Evolutionary conservation across 2,888 invertebrate species (phyloP), one percentile per base, ranked within the genome.

Genomic region (Standfussiana lucernea): DNA sequence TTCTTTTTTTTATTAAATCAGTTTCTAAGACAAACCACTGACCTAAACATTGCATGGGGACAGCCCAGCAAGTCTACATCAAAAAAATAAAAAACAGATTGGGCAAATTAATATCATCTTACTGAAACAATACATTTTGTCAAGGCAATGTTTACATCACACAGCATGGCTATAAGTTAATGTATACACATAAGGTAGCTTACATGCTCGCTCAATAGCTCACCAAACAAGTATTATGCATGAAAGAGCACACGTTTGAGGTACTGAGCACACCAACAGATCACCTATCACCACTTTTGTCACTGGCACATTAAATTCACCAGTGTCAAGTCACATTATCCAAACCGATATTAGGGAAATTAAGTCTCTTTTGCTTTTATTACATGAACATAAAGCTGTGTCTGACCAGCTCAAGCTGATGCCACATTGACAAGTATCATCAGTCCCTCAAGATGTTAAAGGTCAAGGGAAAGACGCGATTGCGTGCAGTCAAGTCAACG

Each of bases 71-170:
- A 50, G 68, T 24, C 10, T 11, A 11, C 15, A 66, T 47, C 24
- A 40, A 28, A 50, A 15, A n/a, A 67, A 32, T 66, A 68, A 68
- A 32, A 53, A 53, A 35, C 24, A 35, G 32, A 74, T 74, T 62
- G 13, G n/a, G 42, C 8, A 42, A 35, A 75, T 28, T 35, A 77
- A 42, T 77, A 77, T 77, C 77, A 62, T 77, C 24, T 77, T 77
- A 67, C 67, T 35, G 50, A 68, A 62, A 35, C 61, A 62, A 67
- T 77, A 77, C 42, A 62, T 24, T 76, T 76, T 28, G 67, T 77
- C 77, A 76, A 77, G 77, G 76, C 66, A 76, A 59, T 47, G 59
- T 11, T 32, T 10, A 15, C 24, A 56, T 5, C 2, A 37, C 37
- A 37, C 18, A 40, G 11, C 0, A 32, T 35, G 40, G 47, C n/a